Conservation (phyloP, 1,140 invertebrate genomes). For the Andrena cerasifolii region DNA sequence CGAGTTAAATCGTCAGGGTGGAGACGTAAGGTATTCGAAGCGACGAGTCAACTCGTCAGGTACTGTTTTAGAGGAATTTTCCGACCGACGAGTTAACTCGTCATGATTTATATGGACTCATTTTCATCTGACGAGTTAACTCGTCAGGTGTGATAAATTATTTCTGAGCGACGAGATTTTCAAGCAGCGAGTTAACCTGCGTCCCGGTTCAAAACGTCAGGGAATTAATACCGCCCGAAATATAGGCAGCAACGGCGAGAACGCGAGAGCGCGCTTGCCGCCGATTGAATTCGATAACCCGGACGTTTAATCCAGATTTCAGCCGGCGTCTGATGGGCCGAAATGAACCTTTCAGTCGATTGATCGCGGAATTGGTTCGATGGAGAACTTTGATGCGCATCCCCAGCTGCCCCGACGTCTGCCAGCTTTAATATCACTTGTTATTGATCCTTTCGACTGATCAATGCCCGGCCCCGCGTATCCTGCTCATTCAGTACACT, state of each 20-base stretch:
- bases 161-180: no score
- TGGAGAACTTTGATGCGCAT: slow-evolving; percentile 31
- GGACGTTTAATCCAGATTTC: slow-evolving; percentile 52
- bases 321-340: slow-evolving; percentile 42
- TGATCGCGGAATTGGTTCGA: slow-evolving; percentile 42
- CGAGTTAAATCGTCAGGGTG: no score
- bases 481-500: neutral
- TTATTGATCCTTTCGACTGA: slow-evolving; percentile 12
- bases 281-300: slow-evolving; percentile 49
- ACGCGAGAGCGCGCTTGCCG: neutral
- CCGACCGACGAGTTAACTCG: no score
- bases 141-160: no score
- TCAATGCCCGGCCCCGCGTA: neutral
- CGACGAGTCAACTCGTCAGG: no score
- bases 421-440: slow-evolving; percentile 40
- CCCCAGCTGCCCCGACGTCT: slow-evolving; percentile 20
- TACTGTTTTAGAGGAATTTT: no score
- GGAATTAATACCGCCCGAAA: slow-evolving; percentile 21
- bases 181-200: neutral
- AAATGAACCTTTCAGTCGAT: slow-evolving; percentile 51
- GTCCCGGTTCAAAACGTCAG: slow-evolving; percentile 20
- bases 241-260: neutral
- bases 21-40: no score
- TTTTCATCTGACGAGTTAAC: no score
- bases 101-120: no score